Conservation (phyloP, 2,797 vertebrate species). For the Molossus molossus region DNA sequence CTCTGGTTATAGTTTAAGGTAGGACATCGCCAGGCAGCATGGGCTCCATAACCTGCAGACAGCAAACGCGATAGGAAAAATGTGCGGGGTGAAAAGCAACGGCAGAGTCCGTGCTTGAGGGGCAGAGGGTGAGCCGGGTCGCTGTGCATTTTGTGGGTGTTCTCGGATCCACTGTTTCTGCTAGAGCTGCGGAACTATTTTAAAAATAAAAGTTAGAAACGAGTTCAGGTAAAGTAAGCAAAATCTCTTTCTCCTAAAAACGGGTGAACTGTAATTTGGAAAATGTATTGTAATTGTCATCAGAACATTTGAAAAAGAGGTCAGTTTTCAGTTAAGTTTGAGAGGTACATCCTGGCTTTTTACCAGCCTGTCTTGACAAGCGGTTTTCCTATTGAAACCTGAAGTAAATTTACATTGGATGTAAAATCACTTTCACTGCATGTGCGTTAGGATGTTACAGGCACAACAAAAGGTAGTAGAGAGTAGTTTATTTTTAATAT, state of each 20-base stretch:
- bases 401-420: background rate
- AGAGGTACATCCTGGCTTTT: background rate
- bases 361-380: background rate
- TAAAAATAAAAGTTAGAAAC: slow-evolving; percentile 42
- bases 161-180: background rate
- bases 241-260: slow-evolving; percentile 14
- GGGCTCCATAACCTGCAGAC: background rate
- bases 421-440: background rate
- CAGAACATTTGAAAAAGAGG: background rate
- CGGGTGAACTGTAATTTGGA: background rate
- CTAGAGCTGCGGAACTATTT: background rate
- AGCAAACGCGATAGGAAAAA: background rate
- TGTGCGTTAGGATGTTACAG: background rate
- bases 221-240: background rate
- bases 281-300: background rate
- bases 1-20: background rate
- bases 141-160: background rate
- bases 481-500: slow-evolving; percentile 42
- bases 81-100: background rate
- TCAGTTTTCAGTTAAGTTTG: background rate
- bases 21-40: background rate
- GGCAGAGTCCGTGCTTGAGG: background rate
- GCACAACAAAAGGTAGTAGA: background rate
- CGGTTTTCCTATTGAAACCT: background rate
- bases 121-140: background rate